Evolutionary conservation across 2,113 vertebrate species (phyloP).

Genomic region (Mesocricetus auratus): DNA sequence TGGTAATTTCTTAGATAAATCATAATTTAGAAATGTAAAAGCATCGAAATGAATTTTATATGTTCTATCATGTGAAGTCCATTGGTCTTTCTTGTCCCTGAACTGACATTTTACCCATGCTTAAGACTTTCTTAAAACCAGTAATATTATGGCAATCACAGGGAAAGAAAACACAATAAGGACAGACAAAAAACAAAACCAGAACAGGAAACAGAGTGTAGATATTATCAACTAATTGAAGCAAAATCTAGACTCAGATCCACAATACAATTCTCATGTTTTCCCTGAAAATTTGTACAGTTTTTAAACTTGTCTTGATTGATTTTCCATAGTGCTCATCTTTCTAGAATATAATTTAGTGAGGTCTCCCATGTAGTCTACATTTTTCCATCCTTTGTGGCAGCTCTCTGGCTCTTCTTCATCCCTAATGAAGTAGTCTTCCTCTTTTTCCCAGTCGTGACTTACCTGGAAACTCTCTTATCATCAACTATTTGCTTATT

Average conservation of each 20-base stretch:
- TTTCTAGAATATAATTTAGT: not conserved
- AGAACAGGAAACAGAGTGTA: not conserved
- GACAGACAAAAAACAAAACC: not conserved
- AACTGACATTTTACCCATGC: not conserved
- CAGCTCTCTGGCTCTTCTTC: not conserved
- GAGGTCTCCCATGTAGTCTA: not conserved
- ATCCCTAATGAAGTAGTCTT: not conserved
- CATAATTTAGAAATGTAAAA: conserved; percentile 26
- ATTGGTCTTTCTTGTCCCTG: not conserved
- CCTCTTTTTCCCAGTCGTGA: not conserved
- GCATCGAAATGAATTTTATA: not conserved
- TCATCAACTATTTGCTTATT: not conserved
- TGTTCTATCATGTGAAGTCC: not conserved
- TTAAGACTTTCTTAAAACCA: conserved; percentile 8
- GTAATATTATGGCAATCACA: not conserved
- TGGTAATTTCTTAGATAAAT: not conserved
- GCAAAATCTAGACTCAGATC: not conserved
- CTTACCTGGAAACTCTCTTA: conserved; percentile 9
- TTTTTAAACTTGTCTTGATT: not conserved
- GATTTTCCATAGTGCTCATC: not conserved
- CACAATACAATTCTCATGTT: not conserved
- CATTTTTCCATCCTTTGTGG: not conserved
- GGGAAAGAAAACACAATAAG: not conserved
- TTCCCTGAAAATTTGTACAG: not conserved
- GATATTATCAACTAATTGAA: not conserved